Percentiles rank a stretch among this genome's conserved stretches.
Evolutionary conservation across 2,797 vertebrate genomes (phyloP).

Genomic region (Channa striata): DNA sequence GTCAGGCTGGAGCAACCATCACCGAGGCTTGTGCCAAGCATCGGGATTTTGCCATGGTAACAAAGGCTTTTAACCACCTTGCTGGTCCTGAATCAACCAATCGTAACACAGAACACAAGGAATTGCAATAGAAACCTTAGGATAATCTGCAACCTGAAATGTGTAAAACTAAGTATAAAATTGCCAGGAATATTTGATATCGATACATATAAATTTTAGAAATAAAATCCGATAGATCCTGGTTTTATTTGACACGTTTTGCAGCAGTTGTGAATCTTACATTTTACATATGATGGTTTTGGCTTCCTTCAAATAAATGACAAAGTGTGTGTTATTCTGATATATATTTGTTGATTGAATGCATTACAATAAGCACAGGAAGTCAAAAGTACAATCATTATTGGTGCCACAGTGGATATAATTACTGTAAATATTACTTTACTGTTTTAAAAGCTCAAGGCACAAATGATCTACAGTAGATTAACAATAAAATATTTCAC

Average conservation of each 20-base stretch:
- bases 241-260: not conserved
- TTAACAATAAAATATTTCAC: not conserved
- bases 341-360: too few relatives aligned
- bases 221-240: not conserved
- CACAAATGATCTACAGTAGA: not conserved
- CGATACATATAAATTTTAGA: too few relatives aligned
- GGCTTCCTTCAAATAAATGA: not conserved
- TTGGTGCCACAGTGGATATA: not conserved
- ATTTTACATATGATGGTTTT: not conserved
- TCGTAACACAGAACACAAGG: constrained; percentile 12
- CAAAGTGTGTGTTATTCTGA: too few relatives aligned
- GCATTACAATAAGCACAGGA: not conserved
- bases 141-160: not conserved
- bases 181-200: not conserved
- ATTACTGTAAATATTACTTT: not conserved
- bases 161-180: not conserved
- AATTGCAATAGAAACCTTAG: too few relatives aligned
- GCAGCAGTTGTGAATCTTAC: not conserved
- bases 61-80: constrained; percentile 27
- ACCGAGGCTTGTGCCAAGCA: constrained; percentile 30
- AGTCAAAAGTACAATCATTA: not conserved
- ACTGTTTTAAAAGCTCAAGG: constrained; percentile 1
- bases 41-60: constrained; percentile 35
- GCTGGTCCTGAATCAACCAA: constrained; percentile 29
- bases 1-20: constrained; percentile 44